Percentiles rank a stretch among this genome's conserved stretches.
These are phyloP conservation scores for Coreoperca whiteheadi DNA, from an alignment of 2,113 vertebrate genomes.

Conservation along the genomic window DNA sequence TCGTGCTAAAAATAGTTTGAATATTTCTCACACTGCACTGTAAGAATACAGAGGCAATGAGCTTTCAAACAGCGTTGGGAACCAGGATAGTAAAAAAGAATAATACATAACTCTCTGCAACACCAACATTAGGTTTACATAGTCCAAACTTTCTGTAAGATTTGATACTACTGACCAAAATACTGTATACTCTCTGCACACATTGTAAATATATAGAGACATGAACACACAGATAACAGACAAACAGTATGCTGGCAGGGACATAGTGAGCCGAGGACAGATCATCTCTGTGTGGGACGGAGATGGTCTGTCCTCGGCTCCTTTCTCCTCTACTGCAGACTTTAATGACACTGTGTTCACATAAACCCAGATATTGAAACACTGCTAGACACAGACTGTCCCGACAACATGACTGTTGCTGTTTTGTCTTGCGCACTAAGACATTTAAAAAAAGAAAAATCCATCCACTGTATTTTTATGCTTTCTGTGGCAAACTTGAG, in stretches of 20 bases:
- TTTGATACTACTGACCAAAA: neutral
- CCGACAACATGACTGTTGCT: neutral
- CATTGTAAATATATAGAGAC: neutral
- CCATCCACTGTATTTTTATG: slow-evolving; percentile 7
- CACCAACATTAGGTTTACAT: neutral
- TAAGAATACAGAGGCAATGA: neutral
- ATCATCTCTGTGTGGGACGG: too few relatives aligned
- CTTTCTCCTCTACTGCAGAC: slow-evolving; percentile 39
- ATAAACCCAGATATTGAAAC: slow-evolving; percentile 1
- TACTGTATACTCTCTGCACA: neutral
- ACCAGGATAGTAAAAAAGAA: neutral
- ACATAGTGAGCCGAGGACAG: too few relatives aligned
- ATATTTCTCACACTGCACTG: neutral
- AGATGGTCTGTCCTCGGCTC: slow-evolving; percentile 34
- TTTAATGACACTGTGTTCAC: slow-evolving; percentile 27
- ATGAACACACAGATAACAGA: slow-evolving; percentile 18
- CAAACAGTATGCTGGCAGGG: neutral
- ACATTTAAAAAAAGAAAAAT: slow-evolving; percentile 14
- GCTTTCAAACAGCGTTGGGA: neutral
- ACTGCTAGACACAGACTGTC: neutral
- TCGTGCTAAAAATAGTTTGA: neutral
- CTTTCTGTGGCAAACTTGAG: neutral
- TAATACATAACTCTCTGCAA: neutral
- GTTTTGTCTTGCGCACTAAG: slow-evolving; percentile 1
- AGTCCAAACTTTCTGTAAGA: neutral